phyloP scores from a whole-genome alignment of 2,113 vertebrate genomes.

The Phalacrocorax pelagicus region DNA sequence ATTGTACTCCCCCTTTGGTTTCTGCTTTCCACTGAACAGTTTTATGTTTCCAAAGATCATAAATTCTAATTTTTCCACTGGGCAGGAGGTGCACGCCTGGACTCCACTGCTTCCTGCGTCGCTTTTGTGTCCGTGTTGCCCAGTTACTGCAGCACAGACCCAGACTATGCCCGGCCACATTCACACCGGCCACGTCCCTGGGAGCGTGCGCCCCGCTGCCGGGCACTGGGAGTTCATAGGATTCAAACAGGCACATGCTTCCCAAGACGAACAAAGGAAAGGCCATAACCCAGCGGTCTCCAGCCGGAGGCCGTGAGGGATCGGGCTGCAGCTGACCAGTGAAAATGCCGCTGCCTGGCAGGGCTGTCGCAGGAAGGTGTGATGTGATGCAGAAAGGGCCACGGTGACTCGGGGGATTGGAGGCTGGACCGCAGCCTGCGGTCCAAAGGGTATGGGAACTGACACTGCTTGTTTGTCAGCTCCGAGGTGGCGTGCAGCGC shows the following conservation, averaged over 20 bases:
- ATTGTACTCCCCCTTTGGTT: constrained; percentile 36
- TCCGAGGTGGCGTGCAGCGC: background rate
- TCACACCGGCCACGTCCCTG: background rate
- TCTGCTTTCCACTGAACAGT: constrained; percentile 28
- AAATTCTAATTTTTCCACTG: constrained; percentile 60
- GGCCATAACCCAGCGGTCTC: background rate
- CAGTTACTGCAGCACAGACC: constrained; percentile 33
- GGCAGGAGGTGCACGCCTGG: constrained; percentile 38
- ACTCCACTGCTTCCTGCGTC: background rate
- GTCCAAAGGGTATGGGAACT: background rate
- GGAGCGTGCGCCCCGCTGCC: background rate
- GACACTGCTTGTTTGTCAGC: background rate
- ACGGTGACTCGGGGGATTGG: background rate
- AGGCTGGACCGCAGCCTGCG: background rate
- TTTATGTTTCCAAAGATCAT: constrained; percentile 64
- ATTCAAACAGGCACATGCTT: background rate
- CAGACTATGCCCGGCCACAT: constrained; percentile 27
- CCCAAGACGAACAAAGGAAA: background rate
- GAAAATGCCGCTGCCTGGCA: background rate
- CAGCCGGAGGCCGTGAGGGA: background rate
- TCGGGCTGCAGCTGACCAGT: background rate
- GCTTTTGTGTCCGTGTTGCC: constrained; percentile 61
- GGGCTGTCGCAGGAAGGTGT: background rate
- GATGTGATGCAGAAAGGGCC: background rate
- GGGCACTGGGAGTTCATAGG: background rate